phyloP scores from a whole-genome alignment of 1,140 invertebrate genomes.

The Leptinotarsa defecta region DNA sequence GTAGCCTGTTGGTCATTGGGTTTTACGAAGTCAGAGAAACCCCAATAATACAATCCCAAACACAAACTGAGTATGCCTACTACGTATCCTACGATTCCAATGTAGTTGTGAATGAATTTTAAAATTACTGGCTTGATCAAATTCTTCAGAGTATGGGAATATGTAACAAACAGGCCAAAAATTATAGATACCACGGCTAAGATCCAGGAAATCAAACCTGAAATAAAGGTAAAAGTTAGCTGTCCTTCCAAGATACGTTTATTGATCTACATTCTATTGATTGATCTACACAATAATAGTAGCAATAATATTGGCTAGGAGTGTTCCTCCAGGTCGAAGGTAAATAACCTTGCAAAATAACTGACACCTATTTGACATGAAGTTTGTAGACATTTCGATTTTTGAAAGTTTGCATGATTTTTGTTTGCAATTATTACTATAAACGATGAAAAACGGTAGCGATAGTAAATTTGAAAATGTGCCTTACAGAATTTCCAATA shows the following conservation, averaged over 20 bases:
- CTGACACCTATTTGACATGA: too few species aligned
- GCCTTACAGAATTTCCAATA: too few species aligned
- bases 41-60: constrained; percentile 37
- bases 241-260: background rate
- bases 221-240: constrained; percentile 13
- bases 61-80: constrained; percentile 43
- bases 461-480: too few species aligned
- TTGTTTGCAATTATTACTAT: too few species aligned
- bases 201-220: constrained; percentile 44
- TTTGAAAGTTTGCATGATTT: too few species aligned
- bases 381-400: too few species aligned
- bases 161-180: constrained; percentile 34
- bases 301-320: too few species aligned
- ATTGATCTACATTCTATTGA: background rate
- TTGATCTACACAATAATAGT: too few species aligned
- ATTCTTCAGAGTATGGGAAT: constrained; percentile 33
- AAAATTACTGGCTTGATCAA: constrained; percentile 23
- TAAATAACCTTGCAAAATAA: too few species aligned
- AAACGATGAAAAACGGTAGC: too few species aligned
- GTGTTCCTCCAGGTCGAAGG: too few species aligned
- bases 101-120: constrained; percentile 42
- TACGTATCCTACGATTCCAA: constrained; percentile 41
- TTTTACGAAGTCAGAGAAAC: background rate
- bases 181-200: constrained; percentile 34
- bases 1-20: background rate